Evolutionary conservation across 2,888 invertebrate genomes (phyloP), one percentile per base, ranked within the genome.

Genomic region (Vanessa cardui): DNA sequence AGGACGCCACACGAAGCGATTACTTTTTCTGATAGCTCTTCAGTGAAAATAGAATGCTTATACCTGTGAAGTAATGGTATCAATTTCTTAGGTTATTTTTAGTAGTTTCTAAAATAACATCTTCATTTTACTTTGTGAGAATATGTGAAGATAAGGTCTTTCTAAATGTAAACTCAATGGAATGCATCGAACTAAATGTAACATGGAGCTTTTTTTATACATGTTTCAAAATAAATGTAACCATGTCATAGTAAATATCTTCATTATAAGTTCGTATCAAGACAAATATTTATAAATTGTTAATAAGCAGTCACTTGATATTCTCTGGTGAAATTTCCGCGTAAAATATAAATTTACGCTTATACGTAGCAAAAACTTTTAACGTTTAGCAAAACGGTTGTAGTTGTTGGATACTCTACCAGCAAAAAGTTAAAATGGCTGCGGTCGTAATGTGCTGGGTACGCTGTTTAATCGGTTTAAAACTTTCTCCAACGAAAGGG

Each of bases 371-470:
- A 67, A 70, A 67, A 70, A 67, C 63, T 63, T 62, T 63, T 59
- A 67, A 70, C 62, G 45, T 64, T 58, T 61, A 70, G 70, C 56
- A 66, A 64, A 63, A 61, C 39, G 61, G 60, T 68, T 60, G 60
- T 69, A 56, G 64, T 59, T 56, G 56, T 56, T 68, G 65, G 62
- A 49, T 62, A 58, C 58, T 39, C 39, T 16, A 65, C 64, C 64
- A 60, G 61, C 66, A 70, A 70, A 70, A 70, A 68, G 65, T 68
- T 70, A 62, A 47, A 64, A 67, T 64, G 64, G 64, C 67, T 67
- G 70, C 20, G 67, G 70, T 52, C 61, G 70, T 70, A 70, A 67
- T 64, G 64, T 67, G 66, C 70, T 52, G 50, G 52, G 44, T 58
- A 62, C 62, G 61, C 56, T 62, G 64, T 64, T 67, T 67, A 70